Conservation (phyloP, 2,888 invertebrate genomes). For the Metallyticus violacea region DNA sequence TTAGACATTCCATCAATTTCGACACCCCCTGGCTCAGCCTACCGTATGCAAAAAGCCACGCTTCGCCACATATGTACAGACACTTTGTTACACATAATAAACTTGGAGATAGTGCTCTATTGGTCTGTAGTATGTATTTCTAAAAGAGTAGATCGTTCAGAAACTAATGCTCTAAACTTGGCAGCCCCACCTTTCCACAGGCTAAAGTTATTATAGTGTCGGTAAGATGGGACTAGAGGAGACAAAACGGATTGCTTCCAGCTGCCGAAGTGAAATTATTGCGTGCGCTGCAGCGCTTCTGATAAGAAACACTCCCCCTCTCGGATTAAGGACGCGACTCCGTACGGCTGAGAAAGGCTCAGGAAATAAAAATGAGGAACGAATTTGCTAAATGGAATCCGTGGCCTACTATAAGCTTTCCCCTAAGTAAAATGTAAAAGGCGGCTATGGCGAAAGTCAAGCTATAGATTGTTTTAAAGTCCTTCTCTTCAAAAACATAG, state of each 20-base stretch:
- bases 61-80: no score
- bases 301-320: background rate
- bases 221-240: background rate
- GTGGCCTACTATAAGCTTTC: no score
- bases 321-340: background rate
- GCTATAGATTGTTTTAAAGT: background rate
- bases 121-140: no score
- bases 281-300: background rate
- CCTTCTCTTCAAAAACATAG: background rate
- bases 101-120: no score
- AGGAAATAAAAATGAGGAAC: background rate
- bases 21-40: no score
- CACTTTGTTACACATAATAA: no score
- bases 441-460: background rate
- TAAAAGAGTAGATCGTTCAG: no score
- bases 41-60: no score
- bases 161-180: no score
- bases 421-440: no score
- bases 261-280: background rate
- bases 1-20: no score
- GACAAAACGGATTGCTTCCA: background rate
- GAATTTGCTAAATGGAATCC: background rate
- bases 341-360: background rate
- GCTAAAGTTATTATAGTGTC: background rate
- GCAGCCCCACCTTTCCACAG: no score